Conservation (phyloP, 64 coral and sea anemone genomes). For the Exaiptasia diaphana region DNA sequence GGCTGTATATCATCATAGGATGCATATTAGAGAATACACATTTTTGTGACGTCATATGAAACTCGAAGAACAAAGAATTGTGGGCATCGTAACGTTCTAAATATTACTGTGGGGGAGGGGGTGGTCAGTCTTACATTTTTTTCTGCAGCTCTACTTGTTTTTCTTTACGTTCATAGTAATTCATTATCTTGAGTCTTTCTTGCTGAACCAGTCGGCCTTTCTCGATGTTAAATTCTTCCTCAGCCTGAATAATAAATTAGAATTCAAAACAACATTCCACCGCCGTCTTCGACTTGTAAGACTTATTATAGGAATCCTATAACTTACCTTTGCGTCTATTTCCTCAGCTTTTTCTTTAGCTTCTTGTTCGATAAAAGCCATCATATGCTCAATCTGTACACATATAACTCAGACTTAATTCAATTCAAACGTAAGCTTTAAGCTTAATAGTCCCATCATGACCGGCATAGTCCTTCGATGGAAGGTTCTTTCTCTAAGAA, state of each 20-base stretch:
- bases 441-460: background rate
- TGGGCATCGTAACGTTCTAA: too few species aligned
- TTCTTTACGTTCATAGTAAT: constrained; percentile 93
- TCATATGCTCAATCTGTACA: constrained; percentile 96
- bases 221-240: constrained; percentile 96
- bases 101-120: too few species aligned
- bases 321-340: constrained; percentile 86
- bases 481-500: background rate
- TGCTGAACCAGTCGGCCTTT: constrained; percentile 93
- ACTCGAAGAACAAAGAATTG: too few species aligned
- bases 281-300: background rate
- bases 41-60: too few species aligned
- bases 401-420: background rate
- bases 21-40: too few species aligned
- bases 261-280: background rate
- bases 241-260: constrained; percentile 66
- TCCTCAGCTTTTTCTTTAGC: constrained; percentile 97
- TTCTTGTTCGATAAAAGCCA: constrained; percentile 98
- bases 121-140: constrained; percentile 99
- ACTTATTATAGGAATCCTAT: background rate
- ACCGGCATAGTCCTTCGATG: background rate
- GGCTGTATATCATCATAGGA: too few species aligned
- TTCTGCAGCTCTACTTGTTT: constrained; percentile 97
- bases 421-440: too few species aligned
- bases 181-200: constrained; percentile 94